Conservation (phyloP, 2,888 invertebrate species). For the Leptopilina syphax region DNA sequence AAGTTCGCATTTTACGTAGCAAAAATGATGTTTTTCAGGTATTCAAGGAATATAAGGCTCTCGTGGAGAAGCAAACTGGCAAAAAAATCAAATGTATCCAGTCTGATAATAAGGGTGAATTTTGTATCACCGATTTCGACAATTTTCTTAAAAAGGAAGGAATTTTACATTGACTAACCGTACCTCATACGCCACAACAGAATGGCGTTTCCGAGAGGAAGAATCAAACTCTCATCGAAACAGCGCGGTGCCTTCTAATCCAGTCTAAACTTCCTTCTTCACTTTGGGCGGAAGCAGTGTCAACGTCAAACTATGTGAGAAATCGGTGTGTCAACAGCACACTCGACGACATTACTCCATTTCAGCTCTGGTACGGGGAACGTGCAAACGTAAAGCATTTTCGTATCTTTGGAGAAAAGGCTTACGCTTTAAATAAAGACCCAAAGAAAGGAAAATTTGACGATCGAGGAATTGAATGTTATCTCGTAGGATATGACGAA, state of each 20-base stretch:
- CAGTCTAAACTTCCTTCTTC: not conserved
- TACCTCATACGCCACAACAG: conserved; percentile 37
- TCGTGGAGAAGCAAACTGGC: conserved; percentile 51
- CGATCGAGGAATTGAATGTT: not conserved
- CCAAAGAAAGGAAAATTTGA: not conserved
- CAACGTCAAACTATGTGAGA: not conserved
- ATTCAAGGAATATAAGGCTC: conserved; percentile 52
- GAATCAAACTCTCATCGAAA: not conserved
- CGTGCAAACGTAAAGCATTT: not conserved
- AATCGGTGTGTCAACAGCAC: not conserved
- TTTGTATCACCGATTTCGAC: conserved; percentile 42
- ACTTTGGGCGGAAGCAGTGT: not conserved
- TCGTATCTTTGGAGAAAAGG: conserved; percentile 41
- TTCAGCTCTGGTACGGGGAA: not conserved
- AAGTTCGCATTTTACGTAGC: conserved; percentile 49
- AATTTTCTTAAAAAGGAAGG: conserved; percentile 32
- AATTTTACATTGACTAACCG: conserved; percentile 35
- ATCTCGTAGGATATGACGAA: not conserved
- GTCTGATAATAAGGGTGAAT: conserved; percentile 46
- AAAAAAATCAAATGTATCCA: conserved; percentile 50
- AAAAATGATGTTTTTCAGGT: conserved; percentile 51
- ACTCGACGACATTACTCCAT: not conserved
- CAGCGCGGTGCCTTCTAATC: not conserved
- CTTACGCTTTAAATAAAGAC: conserved; percentile 9
- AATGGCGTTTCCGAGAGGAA: not conserved